Conservation (phyloP, 2,888 invertebrate species). For the Dryadula phaetusa region DNA sequence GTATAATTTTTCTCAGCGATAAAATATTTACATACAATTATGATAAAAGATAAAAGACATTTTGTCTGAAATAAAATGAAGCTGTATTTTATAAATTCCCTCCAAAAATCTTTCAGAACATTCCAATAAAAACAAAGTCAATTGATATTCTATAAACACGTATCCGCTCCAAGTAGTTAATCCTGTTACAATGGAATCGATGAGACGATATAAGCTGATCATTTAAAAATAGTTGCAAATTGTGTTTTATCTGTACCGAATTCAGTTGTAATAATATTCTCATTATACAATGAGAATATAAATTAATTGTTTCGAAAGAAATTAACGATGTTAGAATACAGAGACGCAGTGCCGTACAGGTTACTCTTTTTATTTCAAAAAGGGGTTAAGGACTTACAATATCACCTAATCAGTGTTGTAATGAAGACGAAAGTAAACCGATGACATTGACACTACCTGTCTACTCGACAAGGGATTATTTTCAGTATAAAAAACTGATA, state of each 20-base stretch:
- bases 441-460: neutral
- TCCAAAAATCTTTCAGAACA: slow-evolving; percentile 37
- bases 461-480: neutral
- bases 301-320: slow-evolving; percentile 2
- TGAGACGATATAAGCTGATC: slow-evolving; percentile 77
- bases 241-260: slow-evolving; percentile 38
- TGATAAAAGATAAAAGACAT: slow-evolving; percentile 8
- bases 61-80: slow-evolving; percentile 27
- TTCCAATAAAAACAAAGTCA: slow-evolving; percentile 56
- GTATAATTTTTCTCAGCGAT: neutral
- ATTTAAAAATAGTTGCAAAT: slow-evolving; percentile 67
- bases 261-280: slow-evolving; percentile 17
- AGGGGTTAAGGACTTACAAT: neutral
- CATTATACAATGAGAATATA: slow-evolving; percentile 23
- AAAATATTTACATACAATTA: slow-evolving; percentile 14
- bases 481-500: slow-evolving; percentile 8
- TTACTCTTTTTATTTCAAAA: neutral
- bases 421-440: neutral
- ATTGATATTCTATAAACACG: slow-evolving; percentile 70
- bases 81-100: slow-evolving; percentile 31
- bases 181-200: slow-evolving; percentile 75
- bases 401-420: neutral
- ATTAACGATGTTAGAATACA: neutral
- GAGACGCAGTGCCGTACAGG: slow-evolving; percentile 1
- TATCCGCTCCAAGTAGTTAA: slow-evolving; percentile 74